Conservation (phyloP, 1,140 invertebrate genomes). For the Microvelia longipes region DNA sequence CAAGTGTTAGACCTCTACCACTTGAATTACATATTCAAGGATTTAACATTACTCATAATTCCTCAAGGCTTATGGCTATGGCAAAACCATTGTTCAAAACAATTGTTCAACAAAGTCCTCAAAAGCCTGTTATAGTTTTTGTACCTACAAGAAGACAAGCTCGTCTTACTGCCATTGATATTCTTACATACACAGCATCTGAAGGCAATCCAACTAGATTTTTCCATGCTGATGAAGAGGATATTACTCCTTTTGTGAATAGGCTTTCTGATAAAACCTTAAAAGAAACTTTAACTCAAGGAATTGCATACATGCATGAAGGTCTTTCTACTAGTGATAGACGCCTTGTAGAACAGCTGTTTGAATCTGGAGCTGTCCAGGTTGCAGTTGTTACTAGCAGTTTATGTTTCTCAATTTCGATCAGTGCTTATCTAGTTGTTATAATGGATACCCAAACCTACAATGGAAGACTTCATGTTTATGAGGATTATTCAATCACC, state of each 20-base stretch:
- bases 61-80: conserved; percentile 89
- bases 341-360: conserved; percentile 79
- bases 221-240: conserved; percentile 72
- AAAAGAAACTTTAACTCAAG: conserved; percentile 73
- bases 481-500: conserved; percentile 93
- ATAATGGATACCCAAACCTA: conserved; percentile 97
- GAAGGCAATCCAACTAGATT: conserved; percentile 72
- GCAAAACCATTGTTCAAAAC: conserved; percentile 92
- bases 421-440: conserved; percentile 80
- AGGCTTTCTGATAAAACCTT: conserved; percentile 72
- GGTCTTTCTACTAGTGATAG: conserved; percentile 71
- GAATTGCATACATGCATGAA: conserved; percentile 95
- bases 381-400: conserved; percentile 78
- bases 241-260: conserved; percentile 74
- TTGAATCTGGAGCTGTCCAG: conserved; percentile 85
- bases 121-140: conserved; percentile 89
- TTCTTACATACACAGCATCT: conserved; percentile 81
- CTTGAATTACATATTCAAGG: conserved; percentile 92
- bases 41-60: conserved; percentile 95
- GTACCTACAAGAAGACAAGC: conserved; percentile 90
- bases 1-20: conserved; percentile 86
- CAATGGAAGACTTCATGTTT: conserved; percentile 66
- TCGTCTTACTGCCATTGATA: conserved; percentile 82
- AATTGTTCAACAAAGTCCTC: conserved; percentile 70
- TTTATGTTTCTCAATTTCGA: conserved; percentile 80